Evolutionary conservation across 2,888 invertebrate species (phyloP), one percentile per base, ranked within the genome.

Genomic region (Drosophila gaucha): DNA sequence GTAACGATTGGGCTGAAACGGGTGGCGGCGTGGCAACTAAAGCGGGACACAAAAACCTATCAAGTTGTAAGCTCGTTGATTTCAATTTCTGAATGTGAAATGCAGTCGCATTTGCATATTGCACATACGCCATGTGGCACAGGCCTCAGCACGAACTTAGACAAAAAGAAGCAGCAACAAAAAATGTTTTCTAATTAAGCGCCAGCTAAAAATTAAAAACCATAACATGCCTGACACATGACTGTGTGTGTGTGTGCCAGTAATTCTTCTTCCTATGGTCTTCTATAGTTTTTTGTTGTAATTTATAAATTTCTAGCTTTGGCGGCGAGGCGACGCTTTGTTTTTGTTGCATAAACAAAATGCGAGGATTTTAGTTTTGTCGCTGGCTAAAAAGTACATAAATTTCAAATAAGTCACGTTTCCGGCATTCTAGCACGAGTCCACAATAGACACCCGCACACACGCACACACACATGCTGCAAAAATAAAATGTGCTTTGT

Each of bases 341-440:
- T 51, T 69, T 69, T 73, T 76, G 60, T 66, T 77, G 69, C 60
- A 69, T 66, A 70, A 74, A 60, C 74, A 59, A 74, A 65, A 63
- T 59, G 52, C 44, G 52, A 49, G 56, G 75, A 39, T 59, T 74
- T 60, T 65, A 64, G 57, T 65, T 58, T 46, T 63, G 68, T 69
- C 60, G 65, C 38, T 70, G 51, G 70, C 68, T 78, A 82, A 85
- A 85, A 82, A 85, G 85, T 85, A 85, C 77, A 85, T 87, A 85
- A 82, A 85, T 85, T 78, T 82, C 62, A 66, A 87, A 87, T 79
- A 85, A 85, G 87, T 85, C 84, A 85, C 87, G 84, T 85, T 85
- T 87, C 79, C 82, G 85, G 75, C 66, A 56, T 68, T 74, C 55
- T 46, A 39, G 26, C 70, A 41, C 47, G 41, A 35, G 12, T 16